Conservation (phyloP, 2,797 vertebrate species). For the Gastrophryne carolinensis region DNA sequence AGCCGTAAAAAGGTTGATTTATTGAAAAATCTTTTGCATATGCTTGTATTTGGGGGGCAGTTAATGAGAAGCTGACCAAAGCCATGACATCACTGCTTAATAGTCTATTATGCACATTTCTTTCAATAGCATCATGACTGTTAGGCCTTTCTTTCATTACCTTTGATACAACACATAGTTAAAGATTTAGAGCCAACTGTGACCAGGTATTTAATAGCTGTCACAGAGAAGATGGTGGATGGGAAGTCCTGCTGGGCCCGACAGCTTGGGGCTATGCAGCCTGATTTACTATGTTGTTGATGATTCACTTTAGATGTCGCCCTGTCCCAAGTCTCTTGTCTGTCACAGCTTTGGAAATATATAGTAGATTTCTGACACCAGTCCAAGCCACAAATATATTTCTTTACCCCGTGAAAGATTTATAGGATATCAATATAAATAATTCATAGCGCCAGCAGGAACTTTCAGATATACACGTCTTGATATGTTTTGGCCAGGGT, state of each 20-base stretch:
- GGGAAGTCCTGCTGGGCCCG: background rate
- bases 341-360: background rate
- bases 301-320: slow-evolving; percentile 3
- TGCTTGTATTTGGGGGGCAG: slow-evolving; percentile 13
- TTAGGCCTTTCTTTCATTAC: background rate
- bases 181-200: background rate
- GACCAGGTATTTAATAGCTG: background rate
- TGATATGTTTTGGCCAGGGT: background rate
- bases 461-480: background rate
- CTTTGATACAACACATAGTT: background rate
- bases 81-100: background rate
- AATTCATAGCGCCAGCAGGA: background rate
- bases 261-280: background rate
- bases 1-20: too few species aligned
- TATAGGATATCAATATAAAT: background rate
- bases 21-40: background rate
- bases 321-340: background rate
- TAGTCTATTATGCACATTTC: slow-evolving; percentile 2
- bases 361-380: background rate
- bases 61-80: slow-evolving; percentile 8
- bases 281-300: background rate
- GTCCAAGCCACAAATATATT: background rate
- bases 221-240: background rate
- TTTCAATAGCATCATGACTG: background rate
- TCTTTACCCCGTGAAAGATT: background rate